phyloP scores from a whole-genome alignment of 2,797 vertebrate genomes.

The Argya squamiceps region DNA sequence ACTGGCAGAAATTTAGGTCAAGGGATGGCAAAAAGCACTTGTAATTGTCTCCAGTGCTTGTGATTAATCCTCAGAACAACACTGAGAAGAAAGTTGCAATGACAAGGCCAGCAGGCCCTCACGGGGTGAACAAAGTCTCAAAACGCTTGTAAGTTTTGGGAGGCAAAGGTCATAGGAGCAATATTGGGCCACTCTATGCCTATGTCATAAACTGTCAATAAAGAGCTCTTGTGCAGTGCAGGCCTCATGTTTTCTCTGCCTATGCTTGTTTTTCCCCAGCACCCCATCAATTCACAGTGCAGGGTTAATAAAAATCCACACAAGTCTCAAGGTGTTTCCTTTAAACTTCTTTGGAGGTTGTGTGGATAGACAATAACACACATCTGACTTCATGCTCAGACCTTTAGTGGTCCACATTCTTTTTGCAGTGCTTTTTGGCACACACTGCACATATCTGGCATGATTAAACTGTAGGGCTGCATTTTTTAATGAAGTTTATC shows the following conservation, averaged over 20 bases:
- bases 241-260: constrained; percentile 68
- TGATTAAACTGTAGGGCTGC: neutral
- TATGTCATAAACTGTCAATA: constrained; percentile 76
- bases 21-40: constrained; percentile 27
- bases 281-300: constrained; percentile 71
- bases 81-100: neutral
- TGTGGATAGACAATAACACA: neutral
- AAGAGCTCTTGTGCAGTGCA: constrained; percentile 71
- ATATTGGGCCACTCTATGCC: constrained; percentile 54
- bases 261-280: constrained; percentile 64
- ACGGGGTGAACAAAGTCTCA: constrained; percentile 55
- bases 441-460: neutral
- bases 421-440: neutral
- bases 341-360: constrained; percentile 57
- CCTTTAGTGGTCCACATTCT: neutral
- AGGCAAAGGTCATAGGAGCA: constrained; percentile 59
- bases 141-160: constrained; percentile 55
- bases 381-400: constrained; percentile 20
- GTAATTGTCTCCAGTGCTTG: constrained; percentile 42
- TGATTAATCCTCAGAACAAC: constrained; percentile 2
- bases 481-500: neutral
- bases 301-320: constrained; percentile 71
- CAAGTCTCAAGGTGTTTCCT: constrained; percentile 66
- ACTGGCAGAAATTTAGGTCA: neutral
- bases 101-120: constrained; percentile 36